Evolutionary conservation across 2,888 invertebrate genomes (phyloP).

Genomic region (Metopia argyrocephala): DNA sequence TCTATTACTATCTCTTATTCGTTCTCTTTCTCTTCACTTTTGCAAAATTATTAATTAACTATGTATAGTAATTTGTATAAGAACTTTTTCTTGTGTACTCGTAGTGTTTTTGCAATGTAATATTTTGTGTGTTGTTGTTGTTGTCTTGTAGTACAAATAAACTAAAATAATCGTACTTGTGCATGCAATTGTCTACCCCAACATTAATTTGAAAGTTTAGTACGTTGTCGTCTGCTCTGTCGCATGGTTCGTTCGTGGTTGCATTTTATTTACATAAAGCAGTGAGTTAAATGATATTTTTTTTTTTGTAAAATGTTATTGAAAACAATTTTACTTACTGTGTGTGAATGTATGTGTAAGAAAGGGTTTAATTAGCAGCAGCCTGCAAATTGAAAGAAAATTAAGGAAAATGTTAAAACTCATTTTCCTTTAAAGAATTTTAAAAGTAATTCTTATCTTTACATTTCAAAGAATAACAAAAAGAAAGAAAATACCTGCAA

Average conservation of each 20-base stretch:
- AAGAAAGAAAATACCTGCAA: not conserved
- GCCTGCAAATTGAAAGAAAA: not conserved
- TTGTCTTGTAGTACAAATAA: conserved; percentile 12
- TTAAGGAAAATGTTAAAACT: no score
- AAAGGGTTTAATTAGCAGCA: conserved; percentile 25
- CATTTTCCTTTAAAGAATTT: not conserved
- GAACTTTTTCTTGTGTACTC: conserved; percentile 23
- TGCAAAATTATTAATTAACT: not conserved
- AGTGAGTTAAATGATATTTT: not conserved
- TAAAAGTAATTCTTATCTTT: not conserved
- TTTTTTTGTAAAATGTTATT: not conserved
- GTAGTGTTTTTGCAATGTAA: conserved; percentile 31
- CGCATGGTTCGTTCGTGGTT: conserved; percentile 66
- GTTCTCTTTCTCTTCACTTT: not conserved
- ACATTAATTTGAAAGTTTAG: conserved; percentile 54
- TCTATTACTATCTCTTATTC: not conserved
- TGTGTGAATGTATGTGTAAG: not conserved
- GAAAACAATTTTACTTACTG: no score
- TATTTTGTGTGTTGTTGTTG: conserved; percentile 18
- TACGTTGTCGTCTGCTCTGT: conserved; percentile 69
- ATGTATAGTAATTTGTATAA: conserved; percentile 3
- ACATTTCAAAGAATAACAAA: not conserved
- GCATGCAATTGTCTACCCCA: conserved; percentile 51
- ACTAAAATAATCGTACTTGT: not conserved
- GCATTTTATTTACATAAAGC: not conserved